phyloP scores from a whole-genome alignment of 2,113 vertebrate genomes.

The Oxyruncus cristatus region DNA sequence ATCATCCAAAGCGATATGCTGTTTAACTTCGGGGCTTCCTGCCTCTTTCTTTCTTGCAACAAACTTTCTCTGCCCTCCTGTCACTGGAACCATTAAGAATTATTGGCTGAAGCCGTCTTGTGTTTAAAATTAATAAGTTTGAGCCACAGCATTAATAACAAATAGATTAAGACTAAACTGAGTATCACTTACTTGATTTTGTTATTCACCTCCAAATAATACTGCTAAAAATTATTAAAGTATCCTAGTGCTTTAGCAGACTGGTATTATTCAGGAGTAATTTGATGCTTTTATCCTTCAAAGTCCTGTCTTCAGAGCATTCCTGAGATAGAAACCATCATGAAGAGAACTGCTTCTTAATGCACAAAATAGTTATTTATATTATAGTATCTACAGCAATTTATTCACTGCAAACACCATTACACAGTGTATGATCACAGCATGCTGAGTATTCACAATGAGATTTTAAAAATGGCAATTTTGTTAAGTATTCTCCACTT shows the following conservation, averaged over 20 bases:
- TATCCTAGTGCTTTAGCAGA: background rate
- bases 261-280: conserved; percentile 26
- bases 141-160: background rate
- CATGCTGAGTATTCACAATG: conserved; percentile 46
- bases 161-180: background rate
- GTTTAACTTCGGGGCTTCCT: background rate
- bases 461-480: conserved; percentile 62
- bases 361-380: conserved; percentile 56
- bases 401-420: conserved; percentile 64
- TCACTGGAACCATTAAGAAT: background rate
- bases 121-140: background rate
- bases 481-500: conserved; percentile 59
- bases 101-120: background rate
- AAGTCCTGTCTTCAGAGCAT: background rate
- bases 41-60: background rate
- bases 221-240: background rate
- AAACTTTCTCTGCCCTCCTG: background rate
- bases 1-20: background rate
- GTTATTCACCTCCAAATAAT: conserved; percentile 3
- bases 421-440: conserved; percentile 59
- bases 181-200: background rate
- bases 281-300: conserved; percentile 3
- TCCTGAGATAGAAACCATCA: conserved; percentile 21
- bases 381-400: conserved; percentile 62
- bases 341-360: conserved; percentile 30